A percentile compares a stretch with the other conserved stretches of the same genome.
These are phyloP conservation scores for Delichon dasypus DNA, from an alignment of 2,797 vertebrate species.

Conservation along the genomic window DNA sequence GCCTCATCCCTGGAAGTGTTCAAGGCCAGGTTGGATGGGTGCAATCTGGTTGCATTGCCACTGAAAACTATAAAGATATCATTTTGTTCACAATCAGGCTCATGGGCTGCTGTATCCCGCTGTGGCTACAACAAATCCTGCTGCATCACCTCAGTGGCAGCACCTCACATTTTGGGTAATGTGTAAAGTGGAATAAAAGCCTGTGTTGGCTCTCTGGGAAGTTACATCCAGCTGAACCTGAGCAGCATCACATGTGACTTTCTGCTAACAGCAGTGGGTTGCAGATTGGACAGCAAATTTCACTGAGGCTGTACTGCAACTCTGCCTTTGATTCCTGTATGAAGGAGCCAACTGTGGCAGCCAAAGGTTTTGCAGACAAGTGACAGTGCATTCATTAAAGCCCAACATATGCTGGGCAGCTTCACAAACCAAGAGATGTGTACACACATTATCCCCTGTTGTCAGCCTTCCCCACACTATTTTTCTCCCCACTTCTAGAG, in stretches of 20 bases:
- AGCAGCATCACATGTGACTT: accelerated
- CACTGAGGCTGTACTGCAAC: background rate
- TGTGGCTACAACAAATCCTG: background rate
- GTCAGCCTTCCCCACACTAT: background rate
- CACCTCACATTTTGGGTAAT: background rate
- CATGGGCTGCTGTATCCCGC: background rate
- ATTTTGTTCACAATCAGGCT: background rate
- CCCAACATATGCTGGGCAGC: background rate
- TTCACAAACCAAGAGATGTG: background rate
- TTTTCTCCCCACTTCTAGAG: background rate
- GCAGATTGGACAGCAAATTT: background rate
- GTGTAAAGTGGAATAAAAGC: background rate
- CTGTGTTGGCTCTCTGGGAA: background rate
- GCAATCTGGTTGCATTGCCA: accelerated
- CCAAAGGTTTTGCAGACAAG: background rate
- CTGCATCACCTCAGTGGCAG: background rate
- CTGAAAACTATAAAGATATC: background rate
- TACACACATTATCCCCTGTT: background rate
- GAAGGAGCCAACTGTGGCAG: background rate
- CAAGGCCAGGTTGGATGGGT: no score
- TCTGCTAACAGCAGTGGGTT: background rate
- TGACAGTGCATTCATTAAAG: background rate
- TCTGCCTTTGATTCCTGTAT: background rate
- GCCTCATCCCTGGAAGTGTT: background rate
- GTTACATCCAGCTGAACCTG: background rate